phyloP scores from a whole-genome alignment of 2,113 vertebrate species.

The Sceloporus undulatus region DNA sequence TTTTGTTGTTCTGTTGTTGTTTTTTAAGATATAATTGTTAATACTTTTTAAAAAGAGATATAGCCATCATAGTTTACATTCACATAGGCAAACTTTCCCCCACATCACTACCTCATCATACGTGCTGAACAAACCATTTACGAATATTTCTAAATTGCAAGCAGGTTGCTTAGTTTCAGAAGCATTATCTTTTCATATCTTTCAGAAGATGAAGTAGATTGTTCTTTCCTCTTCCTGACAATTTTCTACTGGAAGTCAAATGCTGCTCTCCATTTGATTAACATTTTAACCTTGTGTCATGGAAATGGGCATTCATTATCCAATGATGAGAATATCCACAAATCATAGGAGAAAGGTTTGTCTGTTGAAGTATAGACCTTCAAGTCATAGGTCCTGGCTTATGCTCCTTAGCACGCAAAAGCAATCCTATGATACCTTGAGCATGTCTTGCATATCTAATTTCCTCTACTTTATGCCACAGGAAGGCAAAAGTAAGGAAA shows the following conservation, averaged over 20 bases:
- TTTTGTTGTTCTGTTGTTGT: no score
- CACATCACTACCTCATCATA: neutral
- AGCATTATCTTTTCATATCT: neutral
- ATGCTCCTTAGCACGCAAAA: neutral
- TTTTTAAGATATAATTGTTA: no score
- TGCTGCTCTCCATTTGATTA: slow-evolving; percentile 21
- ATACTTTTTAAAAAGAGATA: no score
- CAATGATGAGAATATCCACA: slow-evolving; percentile 25
- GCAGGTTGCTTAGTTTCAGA: neutral
- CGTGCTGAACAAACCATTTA: neutral
- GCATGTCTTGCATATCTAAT: slow-evolving; percentile 24
- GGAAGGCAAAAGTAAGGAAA: slow-evolving; percentile 28
- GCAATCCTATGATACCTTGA: slow-evolving; percentile 3
- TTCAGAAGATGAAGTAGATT: neutral
- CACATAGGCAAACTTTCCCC: neutral
- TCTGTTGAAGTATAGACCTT: neutral
- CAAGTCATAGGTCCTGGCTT: slow-evolving; percentile 17
- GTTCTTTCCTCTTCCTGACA: neutral
- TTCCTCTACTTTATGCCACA: slow-evolving; percentile 20
- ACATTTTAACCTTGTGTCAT: slow-evolving; percentile 26
- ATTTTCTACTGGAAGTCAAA: slow-evolving; percentile 4
- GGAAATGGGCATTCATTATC: slow-evolving; percentile 34
- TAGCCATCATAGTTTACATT: no score
- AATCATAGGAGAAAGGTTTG: slow-evolving; percentile 25
- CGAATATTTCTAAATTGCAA: neutral